Evolutionary conservation across 2,888 invertebrate species (phyloP).

Genomic region (Zhengitettix transpicula): DNA sequence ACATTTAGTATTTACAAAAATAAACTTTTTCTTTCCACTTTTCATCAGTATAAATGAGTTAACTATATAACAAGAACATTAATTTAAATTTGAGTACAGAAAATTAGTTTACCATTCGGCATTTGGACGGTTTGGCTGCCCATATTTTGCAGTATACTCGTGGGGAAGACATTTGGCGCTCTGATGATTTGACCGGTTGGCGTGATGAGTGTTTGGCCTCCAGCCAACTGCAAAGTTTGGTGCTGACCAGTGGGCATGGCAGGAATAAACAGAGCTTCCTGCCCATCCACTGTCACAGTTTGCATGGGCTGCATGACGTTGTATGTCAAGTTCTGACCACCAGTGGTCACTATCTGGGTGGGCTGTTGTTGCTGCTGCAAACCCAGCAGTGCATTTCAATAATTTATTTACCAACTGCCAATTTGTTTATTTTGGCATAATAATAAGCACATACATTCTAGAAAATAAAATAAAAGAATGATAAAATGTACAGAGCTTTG

Average conservation of each 20-base stretch:
- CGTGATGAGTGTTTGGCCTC: constrained; percentile 29
- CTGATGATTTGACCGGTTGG: constrained; percentile 58
- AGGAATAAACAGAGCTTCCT: constrained; percentile 83
- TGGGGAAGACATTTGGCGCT: constrained; percentile 43
- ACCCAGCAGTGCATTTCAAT: not conserved
- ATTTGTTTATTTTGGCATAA: no score
- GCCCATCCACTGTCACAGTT: constrained; percentile 81
- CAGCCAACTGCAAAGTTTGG: constrained; percentile 27
- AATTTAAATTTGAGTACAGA: no score
- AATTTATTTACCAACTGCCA: no score
- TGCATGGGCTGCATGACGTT: constrained; percentile 68
- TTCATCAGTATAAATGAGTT: not conserved
- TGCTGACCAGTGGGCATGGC: constrained; percentile 39
- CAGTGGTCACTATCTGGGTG: constrained; percentile 18
- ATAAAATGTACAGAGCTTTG: no score
- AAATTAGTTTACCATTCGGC: constrained; percentile 30
- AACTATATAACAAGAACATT: not conserved
- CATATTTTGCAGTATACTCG: constrained; percentile 56
- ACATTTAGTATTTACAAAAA: not conserved
- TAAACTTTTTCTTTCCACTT: not conserved
- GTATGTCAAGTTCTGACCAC: constrained; percentile 29
- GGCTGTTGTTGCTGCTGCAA: constrained; percentile 11
- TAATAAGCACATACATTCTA: no score
- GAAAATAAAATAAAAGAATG: no score
- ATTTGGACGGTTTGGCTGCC: constrained; percentile 49